Evolutionary conservation across 1,140 invertebrate genomes (phyloP).

Genomic region (Bombus consobrinus): DNA sequence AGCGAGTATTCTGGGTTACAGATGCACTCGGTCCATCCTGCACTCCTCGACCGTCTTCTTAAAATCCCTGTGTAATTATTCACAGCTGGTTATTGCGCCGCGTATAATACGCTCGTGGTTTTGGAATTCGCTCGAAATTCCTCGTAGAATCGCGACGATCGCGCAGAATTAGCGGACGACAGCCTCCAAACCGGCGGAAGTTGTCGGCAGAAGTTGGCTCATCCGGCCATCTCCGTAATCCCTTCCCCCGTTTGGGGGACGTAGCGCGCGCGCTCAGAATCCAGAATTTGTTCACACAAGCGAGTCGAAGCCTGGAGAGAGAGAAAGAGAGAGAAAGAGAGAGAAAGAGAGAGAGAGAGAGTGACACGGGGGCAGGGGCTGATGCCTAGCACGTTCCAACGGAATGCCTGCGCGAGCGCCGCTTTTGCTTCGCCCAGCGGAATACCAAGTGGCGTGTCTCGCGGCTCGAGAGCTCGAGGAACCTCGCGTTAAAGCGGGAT

Average conservation of each 20-base stretch:
- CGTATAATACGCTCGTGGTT: background rate
- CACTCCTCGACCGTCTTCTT: background rate
- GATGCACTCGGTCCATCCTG: background rate
- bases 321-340: background rate
- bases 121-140: background rate
- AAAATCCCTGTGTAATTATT: constrained; percentile 1
- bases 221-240: constrained; percentile 41
- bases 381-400: constrained; percentile 63
- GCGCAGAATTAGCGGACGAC: background rate
- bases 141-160: background rate
- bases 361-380: background rate
- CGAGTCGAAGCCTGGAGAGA: background rate
- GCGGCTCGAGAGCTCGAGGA: constrained; percentile 2
- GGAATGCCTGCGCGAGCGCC: constrained; percentile 70
- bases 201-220: constrained; percentile 37
- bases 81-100: background rate
- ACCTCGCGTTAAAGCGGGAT: constrained; percentile 4
- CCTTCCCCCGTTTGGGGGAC: constrained; percentile 15
- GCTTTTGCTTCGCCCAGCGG: constrained; percentile 42
- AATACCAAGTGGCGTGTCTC: constrained; percentile 60
- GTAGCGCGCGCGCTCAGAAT: constrained; percentile 60
- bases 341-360: too few relatives aligned
- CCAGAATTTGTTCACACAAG: constrained; percentile 65
- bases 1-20: constrained; percentile 39
- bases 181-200: constrained; percentile 23